A percentile compares a stretch with the other conserved stretches of the same genome.
These are phyloP conservation scores for Pseudomyrmex cubaensis DNA, from an alignment of 1,140 invertebrate species.

Conservation along the genomic window DNA sequence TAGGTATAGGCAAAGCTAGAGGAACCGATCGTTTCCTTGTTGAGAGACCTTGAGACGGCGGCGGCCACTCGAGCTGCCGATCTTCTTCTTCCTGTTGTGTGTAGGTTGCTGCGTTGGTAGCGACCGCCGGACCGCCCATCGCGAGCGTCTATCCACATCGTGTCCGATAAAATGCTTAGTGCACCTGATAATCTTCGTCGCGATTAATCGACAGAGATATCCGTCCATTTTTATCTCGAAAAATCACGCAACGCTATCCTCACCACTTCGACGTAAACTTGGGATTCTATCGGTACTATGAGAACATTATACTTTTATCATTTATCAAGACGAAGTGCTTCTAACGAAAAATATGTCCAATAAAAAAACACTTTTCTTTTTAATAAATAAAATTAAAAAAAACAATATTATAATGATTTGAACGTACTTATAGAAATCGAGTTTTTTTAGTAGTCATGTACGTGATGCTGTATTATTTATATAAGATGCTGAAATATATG, in stretches of 20 bases:
- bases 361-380: background rate
- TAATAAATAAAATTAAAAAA: too few species aligned
- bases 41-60: slow-evolving; percentile 35
- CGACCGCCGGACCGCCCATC: slow-evolving; percentile 53
- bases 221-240: slow-evolving; percentile 17
- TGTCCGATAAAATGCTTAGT: slow-evolving; percentile 62
- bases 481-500: background rate
- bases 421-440: too few species aligned
- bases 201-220: slow-evolving; percentile 68
- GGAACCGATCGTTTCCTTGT: slow-evolving; percentile 58
- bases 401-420: too few species aligned
- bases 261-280: slow-evolving; percentile 10
- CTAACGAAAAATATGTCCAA: background rate
- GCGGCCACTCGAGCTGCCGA: slow-evolving; percentile 21
- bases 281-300: slow-evolving; percentile 38
- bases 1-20: slow-evolving; percentile 43
- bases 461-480: background rate
- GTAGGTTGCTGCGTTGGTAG: slow-evolving; percentile 46
- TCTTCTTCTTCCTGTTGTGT: slow-evolving; percentile 7
- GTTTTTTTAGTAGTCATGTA: background rate
- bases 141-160: slow-evolving; percentile 53
- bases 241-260: background rate
- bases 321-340: background rate
- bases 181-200: slow-evolving; percentile 60
- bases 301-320: background rate